Base-by-base conservation (phyloP, 2,797 vertebrate genomes). In the Lophotriccus pileatus region DNA sequence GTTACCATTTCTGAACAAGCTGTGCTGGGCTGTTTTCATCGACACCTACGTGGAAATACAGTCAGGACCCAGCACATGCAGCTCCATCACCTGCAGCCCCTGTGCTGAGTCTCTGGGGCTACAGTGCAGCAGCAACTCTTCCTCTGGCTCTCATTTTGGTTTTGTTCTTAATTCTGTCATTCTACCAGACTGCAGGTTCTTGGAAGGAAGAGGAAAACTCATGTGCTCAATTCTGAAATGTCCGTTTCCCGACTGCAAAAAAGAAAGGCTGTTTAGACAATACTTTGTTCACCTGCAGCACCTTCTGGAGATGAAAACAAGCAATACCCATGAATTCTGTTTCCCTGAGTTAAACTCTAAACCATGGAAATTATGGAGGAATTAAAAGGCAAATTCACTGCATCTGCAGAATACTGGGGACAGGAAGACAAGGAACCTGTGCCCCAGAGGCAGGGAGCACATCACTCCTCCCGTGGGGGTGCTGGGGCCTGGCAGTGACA, bases 331-430 rank as follows among this genome's bases (percentile, higher is more conserved):
- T 16, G 5, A 63, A 79, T 55, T 52, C 30, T 67, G 36, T 16
- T 66, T 44, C 22, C 47, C 21, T 3, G 11, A 49, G 36, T 34
- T 72, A 28, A n/a, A 58, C 36, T 82, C n/a, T 49, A 68, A 67
- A 79, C 34, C 2, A 0, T 12, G 20, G 37, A 53, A 62, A 73
- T 62, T 12, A n/a, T 0, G 2, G 44, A 82, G 15, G 27, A 10
- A 62, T 46, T n/a, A 58, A 75, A 84, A 87, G 21, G n/a, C 59
- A 69, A 49, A 64, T 49, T 62, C 20, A n/a, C n/a, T 56, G 52
- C 46, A 44, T 34, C 44, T 78, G 37, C 3, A 39, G 60, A 81
- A 46, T 53, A 32, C 30, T 7, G 30, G 34, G 62, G 66, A 21
- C 27, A 24, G 50, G 41, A 82, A 58, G 27, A 79, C 49, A 53